phyloP scores from a whole-genome alignment of 1,140 invertebrate genomes.

The Zaprionus inermis region DNA sequence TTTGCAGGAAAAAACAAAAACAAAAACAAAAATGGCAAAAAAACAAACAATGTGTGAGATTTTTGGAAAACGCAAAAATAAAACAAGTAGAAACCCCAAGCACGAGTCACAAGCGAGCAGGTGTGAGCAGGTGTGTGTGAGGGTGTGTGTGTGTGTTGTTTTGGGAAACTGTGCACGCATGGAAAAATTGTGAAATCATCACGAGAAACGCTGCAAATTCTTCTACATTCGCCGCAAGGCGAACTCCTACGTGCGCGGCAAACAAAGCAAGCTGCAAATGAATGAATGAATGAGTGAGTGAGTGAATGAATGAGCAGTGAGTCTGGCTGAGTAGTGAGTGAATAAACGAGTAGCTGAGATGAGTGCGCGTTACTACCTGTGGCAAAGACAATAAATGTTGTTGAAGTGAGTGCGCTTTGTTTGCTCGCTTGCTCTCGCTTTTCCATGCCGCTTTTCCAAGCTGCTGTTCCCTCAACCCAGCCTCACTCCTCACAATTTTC shows the following conservation, averaged over 20 bases:
- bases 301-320: constrained; percentile 40
- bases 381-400: constrained; percentile 50
- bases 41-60: constrained; percentile 37
- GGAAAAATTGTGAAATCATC: constrained; percentile 71
- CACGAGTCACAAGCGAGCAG: not conserved
- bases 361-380: constrained; percentile 39
- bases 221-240: constrained; percentile 50
- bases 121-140: not conserved
- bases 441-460: not conserved
- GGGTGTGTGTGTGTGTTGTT: not conserved
- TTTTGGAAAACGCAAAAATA: constrained; percentile 54
- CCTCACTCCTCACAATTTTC: not conserved
- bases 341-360: not conserved
- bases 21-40: constrained; percentile 29
- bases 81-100: constrained; percentile 12
- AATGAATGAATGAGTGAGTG: constrained; percentile 35
- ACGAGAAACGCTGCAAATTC: constrained; percentile 75
- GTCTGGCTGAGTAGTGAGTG: constrained; percentile 14
- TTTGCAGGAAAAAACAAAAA: not conserved
- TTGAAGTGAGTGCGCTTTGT: constrained; percentile 54
- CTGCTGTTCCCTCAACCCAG: constrained; percentile 2
- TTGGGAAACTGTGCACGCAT: constrained; percentile 58
- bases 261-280: constrained; percentile 43
- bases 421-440: constrained; percentile 23
- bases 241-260: constrained; percentile 66